Evolutionary conservation across 2,888 invertebrate species (phyloP), one percentile per base, ranked within the genome.

Genomic region (Protula sp.): DNA sequence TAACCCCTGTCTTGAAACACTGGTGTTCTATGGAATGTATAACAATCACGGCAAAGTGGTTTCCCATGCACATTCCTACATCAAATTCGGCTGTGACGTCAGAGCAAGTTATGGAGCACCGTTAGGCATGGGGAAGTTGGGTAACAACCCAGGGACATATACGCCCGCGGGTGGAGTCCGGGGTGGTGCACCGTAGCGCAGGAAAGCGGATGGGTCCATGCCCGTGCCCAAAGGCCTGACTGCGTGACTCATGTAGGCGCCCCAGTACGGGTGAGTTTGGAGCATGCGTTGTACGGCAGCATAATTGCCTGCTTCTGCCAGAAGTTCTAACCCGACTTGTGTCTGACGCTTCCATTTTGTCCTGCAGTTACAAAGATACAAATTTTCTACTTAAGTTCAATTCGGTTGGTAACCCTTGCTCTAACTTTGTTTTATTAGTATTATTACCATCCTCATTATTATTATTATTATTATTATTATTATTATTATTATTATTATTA

Each of bases 311-410:
- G 97, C 94, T 81, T 99, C 99, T 1, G 95, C 94, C 59, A 99
- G 84, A 47, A 99, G 87, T 81, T 99, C 99, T 70, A 97, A 83
- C 0, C 98, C 97, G 2, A 98, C 98, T 0, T 98, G 94, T 22
- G 98, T 95, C 82, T 98, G 98, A 1, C 98, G 88, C 83, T 98
- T 98, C 98, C 98, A 99, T 85, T 98, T 98, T 80, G 98, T 98
- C 82, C 94, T 93, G 87, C 38, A 79, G 75, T 27, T 9, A 54
- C 1, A 54, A 60, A 26, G n/a, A n/a, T n/a, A n/a, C n/a, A n/a
- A n/a, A 52, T 55, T 55, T 47, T 14, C 14, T 24, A 14, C 5
- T 14, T 45, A 14, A 55, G 19, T n/a, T n/a, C n/a, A n/a, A n/a
- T n/a, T n/a, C n/a, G n/a, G n/a, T n/a, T n/a, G n/a, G n/a, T n/a